These are phyloP conservation scores for Platerodrilus igneus DNA, from an alignment of 2,888 invertebrate species.

Conservation along the genomic window DNA sequence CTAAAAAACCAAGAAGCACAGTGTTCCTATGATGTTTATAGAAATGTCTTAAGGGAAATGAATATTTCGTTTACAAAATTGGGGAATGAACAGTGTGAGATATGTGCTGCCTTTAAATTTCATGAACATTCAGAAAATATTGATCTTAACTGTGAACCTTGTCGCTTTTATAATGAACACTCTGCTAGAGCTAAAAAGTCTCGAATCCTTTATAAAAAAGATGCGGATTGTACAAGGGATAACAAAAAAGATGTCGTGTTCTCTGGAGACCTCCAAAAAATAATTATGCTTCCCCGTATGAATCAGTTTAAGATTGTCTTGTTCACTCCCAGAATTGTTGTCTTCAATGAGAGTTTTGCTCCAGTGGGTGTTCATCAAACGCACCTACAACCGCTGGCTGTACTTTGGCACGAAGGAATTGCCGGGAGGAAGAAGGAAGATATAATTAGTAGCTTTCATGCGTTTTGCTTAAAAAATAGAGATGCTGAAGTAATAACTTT, in stretches of 20 bases:
- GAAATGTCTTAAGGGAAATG: slow-evolving; percentile 10
- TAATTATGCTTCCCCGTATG: slow-evolving; percentile 13
- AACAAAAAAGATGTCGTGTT: background rate
- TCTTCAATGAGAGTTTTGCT: slow-evolving; percentile 13
- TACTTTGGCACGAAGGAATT: slow-evolving; percentile 23
- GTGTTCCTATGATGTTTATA: slow-evolving; percentile 19
- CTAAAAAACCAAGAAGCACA: slow-evolving; percentile 10
- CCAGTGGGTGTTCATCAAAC: slow-evolving; percentile 6
- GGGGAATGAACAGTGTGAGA: slow-evolving; percentile 20
- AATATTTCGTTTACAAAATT: slow-evolving; percentile 13
- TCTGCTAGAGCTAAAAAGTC: slow-evolving; percentile 10
- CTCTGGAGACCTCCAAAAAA: slow-evolving; percentile 14
- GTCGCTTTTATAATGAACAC: too few species aligned
- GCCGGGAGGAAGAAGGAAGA: slow-evolving; percentile 11
- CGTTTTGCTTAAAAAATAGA: slow-evolving; percentile 14
- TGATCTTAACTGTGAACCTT: slow-evolving; percentile 6
- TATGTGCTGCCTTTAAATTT: slow-evolving; percentile 14
- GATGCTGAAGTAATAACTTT: slow-evolving; percentile 18
- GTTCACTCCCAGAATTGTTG: slow-evolving; percentile 12
- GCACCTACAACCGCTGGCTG: slow-evolving; percentile 2
- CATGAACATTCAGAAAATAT: slow-evolving; percentile 9
- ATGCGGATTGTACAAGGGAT: slow-evolving; percentile 7
- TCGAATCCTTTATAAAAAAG: slow-evolving; percentile 10
- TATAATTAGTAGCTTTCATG: slow-evolving; percentile 12
- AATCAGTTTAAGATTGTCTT: slow-evolving; percentile 13